Conservation (phyloP, 35 echinoderm and acorn worm genomes). For the Amphiura filiformis region DNA sequence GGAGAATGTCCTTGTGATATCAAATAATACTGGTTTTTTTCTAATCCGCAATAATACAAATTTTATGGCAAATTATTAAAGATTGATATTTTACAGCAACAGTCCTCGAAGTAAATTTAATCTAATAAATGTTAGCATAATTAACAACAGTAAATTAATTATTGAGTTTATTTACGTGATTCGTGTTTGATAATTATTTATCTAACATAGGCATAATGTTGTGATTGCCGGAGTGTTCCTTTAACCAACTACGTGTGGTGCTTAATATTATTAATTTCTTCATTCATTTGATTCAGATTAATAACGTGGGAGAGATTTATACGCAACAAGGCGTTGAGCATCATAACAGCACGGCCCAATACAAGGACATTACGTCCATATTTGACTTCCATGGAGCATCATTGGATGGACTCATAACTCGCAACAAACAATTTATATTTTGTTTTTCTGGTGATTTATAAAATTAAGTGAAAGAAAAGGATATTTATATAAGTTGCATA, state of each 20-base stretch:
- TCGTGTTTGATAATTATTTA: background rate
- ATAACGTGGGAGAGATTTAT: slow-evolving; percentile 66
- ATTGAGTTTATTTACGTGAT: background rate
- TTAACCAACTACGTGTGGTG: background rate
- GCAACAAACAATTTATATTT: no score
- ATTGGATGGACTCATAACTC: no score
- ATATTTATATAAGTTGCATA: no score
- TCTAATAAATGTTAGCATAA: background rate
- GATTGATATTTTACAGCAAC: no score
- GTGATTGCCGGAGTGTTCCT: background rate
- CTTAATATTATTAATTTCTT: background rate
- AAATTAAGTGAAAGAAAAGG: no score
- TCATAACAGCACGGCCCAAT: slow-evolving; percentile 40
- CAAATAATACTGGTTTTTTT: no score
- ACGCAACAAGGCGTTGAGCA: slow-evolving; percentile 19
- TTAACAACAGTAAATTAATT: background rate
- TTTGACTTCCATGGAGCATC: background rate
- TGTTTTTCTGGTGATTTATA: no score
- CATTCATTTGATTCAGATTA: background rate
- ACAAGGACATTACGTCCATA: slow-evolving; percentile 24
- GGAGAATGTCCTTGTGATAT: no score
- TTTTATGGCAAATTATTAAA: no score
- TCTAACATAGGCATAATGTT: background rate
- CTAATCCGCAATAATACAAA: no score
- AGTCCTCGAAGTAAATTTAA: no score